Evolutionary conservation across 2,113 vertebrate genomes (phyloP).

Genomic region (Dascyllus trimaculatus): DNA sequence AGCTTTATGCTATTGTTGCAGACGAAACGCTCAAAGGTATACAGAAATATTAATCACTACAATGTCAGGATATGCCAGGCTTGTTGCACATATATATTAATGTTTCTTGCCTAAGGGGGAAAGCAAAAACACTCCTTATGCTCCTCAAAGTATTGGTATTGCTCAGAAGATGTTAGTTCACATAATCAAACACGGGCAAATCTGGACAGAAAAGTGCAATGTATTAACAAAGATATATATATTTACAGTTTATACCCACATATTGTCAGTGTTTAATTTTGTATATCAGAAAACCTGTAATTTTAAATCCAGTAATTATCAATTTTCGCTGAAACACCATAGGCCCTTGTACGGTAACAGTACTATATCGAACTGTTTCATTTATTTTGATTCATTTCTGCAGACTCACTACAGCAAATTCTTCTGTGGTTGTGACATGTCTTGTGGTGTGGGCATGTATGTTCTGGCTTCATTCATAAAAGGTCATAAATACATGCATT

Average conservation of each 20-base stretch:
- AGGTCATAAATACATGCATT: constrained; percentile 70
- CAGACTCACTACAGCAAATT: constrained; percentile 4
- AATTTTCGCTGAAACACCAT: constrained; percentile 5
- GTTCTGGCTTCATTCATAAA: constrained; percentile 63
- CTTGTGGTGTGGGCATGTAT: constrained; percentile 30
- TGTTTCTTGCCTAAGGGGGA: background rate
- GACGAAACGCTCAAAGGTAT: background rate
- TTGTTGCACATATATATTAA: constrained; percentile 19
- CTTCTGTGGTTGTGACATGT: constrained; percentile 12
- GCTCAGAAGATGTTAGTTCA: constrained; percentile 35
- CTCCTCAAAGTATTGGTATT: constrained; percentile 50
- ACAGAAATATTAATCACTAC: constrained; percentile 28
- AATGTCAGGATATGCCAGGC: constrained; percentile 29
- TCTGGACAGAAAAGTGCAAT: constrained; percentile 52
- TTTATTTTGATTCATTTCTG: background rate
- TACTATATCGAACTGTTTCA: constrained; percentile 3
- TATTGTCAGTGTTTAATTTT: constrained; percentile 20
- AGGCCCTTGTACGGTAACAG: background rate
- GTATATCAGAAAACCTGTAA: constrained; percentile 4
- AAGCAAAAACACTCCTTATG: background rate
- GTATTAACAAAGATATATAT: constrained; percentile 41
- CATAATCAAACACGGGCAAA: constrained; percentile 30
- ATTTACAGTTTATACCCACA: constrained; percentile 42
- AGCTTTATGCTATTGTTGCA: background rate
- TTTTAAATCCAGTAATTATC: constrained; percentile 25